Conservation (phyloP, 1,140 invertebrate genomes). For the Drosophila eugracilis region DNA sequence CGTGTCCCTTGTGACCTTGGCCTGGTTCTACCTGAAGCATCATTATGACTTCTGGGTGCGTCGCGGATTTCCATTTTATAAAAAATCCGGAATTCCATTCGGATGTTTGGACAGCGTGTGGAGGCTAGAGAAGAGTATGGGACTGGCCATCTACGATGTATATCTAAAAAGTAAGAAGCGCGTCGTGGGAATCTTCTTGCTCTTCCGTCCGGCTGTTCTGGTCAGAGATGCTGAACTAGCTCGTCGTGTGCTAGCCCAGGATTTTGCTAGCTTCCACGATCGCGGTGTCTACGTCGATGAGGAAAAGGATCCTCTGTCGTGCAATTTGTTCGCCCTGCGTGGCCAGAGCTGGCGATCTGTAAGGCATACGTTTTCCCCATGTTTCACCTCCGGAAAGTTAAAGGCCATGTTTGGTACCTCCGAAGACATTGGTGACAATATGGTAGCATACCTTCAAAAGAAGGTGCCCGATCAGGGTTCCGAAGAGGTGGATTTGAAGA, state of each 20-base stretch:
- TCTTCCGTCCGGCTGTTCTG: conserved; percentile 84
- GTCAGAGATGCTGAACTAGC: conserved; percentile 85
- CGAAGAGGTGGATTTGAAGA: conserved; percentile 63
- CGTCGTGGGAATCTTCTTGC: conserved; percentile 74
- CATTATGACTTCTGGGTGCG: conserved; percentile 70
- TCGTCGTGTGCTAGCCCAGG: conserved; percentile 84
- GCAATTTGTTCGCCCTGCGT: conserved; percentile 84
- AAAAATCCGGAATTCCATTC: conserved; percentile 58
- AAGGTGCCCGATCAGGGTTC: conserved; percentile 40
- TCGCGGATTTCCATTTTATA: conserved; percentile 57
- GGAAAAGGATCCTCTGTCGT: conserved; percentile 74
- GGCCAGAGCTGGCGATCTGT: conserved; percentile 86
- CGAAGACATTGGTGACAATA: conserved; percentile 82
- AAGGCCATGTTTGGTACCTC: conserved; percentile 86
- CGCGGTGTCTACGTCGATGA: conserved; percentile 84
- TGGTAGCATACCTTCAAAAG: conserved; percentile 68
- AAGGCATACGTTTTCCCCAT: conserved; percentile 86
- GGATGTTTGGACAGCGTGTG: conserved; percentile 65
- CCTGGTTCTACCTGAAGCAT: conserved; percentile 62
- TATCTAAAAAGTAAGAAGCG: conserved; percentile 64
- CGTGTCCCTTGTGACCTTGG: conserved; percentile 38
- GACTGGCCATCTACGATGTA: conserved; percentile 63
- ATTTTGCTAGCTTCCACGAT: conserved; percentile 85
- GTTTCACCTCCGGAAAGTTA: conserved; percentile 87
- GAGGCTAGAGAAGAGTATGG: conserved; percentile 61